These are phyloP conservation scores for Molossus alvarezi DNA, from an alignment of 2,797 vertebrate species.

Conservation along the genomic window DNA sequence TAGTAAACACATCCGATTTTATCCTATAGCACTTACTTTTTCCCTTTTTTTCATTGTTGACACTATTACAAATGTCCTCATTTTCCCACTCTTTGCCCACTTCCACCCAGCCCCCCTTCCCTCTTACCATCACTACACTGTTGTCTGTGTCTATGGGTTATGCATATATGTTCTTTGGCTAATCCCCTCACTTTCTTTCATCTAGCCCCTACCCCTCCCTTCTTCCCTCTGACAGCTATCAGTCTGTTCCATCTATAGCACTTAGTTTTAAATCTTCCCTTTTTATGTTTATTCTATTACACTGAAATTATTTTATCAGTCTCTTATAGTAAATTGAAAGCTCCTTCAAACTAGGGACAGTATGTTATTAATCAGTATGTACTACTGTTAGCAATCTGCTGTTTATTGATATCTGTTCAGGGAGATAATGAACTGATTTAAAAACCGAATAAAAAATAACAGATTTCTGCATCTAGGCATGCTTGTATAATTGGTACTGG, in stretches of 20 bases:
- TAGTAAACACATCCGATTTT: constrained; percentile 49
- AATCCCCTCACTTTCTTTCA: background rate
- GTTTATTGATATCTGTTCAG: constrained; percentile 29
- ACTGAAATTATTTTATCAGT: constrained; percentile 1
- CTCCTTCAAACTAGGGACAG: background rate
- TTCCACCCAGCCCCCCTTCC: background rate
- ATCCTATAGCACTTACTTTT: background rate
- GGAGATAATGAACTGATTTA: constrained; percentile 32
- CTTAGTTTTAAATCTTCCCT: constrained; percentile 18
- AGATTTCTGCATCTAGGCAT: constrained; percentile 28
- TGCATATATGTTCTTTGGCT: background rate
- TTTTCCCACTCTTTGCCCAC: background rate
- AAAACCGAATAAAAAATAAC: constrained; percentile 39
- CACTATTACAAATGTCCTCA: background rate
- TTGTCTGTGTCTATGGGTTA: background rate
- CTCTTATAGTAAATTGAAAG: background rate
- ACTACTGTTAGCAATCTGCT: background rate
- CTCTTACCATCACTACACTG: background rate
- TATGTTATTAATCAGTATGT: constrained; percentile 14
- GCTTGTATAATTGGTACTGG: background rate
- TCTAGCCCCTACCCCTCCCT: background rate
- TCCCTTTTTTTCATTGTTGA: background rate
- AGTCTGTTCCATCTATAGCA: background rate
- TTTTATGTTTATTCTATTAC: background rate
- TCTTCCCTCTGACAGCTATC: background rate